phyloP scores from a whole-genome alignment of 2,888 invertebrate species.

The Caenorhabditis sp. region DNA sequence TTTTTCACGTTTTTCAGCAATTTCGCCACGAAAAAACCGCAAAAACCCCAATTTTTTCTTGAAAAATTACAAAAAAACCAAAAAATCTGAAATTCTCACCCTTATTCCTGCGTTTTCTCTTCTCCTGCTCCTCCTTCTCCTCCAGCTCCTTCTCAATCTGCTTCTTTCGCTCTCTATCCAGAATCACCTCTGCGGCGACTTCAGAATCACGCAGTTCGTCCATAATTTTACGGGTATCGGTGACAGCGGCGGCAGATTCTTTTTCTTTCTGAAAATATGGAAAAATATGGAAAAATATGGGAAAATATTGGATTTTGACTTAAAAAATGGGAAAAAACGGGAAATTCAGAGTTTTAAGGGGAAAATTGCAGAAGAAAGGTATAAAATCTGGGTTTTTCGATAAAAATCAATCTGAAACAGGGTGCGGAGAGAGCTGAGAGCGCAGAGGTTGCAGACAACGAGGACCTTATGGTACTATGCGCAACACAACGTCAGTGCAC shows the following conservation, averaged over 20 bases:
- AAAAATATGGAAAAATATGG: no score
- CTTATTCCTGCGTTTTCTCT: constrained; percentile 87
- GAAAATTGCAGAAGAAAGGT: no score
- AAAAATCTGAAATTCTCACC: constrained; percentile 57
- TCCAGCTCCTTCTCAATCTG: constrained; percentile 84
- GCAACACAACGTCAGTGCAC: no score
- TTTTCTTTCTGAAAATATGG: constrained; percentile 64
- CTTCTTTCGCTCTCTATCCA: constrained; percentile 87
- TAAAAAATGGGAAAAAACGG: no score
- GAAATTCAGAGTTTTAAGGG: no score
- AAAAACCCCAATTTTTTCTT: neutral
- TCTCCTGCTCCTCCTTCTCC: constrained; percentile 80
- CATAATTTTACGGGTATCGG: constrained; percentile 88
- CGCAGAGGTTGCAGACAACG: no score
- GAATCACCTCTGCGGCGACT: constrained; percentile 89
- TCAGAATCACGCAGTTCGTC: constrained; percentile 96
- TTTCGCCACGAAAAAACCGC: no score
- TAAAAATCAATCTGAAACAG: no score
- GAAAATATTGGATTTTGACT: neutral
- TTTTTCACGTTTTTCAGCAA: constrained; percentile 1
- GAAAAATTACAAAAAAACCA: neutral
- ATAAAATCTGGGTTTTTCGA: no score
- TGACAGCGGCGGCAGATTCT: constrained; percentile 55
- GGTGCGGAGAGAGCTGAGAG: no score
- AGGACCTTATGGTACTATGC: no score